phyloP scores from a whole-genome alignment of 2,113 vertebrate species.

The Ranitomeya variabilis region DNA sequence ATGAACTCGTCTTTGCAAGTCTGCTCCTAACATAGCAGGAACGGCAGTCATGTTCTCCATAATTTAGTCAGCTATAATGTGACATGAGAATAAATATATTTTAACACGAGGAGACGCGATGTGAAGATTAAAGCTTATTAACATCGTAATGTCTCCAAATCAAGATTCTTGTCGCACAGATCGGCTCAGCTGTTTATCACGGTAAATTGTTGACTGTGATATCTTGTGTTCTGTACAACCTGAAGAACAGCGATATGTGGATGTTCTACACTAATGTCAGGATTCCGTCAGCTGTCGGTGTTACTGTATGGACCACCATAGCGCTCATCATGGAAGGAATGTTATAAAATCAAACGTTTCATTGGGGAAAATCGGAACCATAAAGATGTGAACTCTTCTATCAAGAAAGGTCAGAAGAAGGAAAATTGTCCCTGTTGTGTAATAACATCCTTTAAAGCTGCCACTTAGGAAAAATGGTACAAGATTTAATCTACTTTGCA shows the following conservation, averaged over 20 bases:
- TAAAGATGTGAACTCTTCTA: not conserved
- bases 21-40: not conserved
- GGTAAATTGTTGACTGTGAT: not conserved
- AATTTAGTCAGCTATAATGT: conserved; percentile 14
- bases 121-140: conserved; percentile 32
- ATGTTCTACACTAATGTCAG: not conserved
- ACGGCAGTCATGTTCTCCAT: conserved; percentile 7
- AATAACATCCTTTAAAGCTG: not conserved
- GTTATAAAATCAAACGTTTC: not conserved
- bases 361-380: not conserved
- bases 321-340: not conserved
- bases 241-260: not conserved
- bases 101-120: not conserved
- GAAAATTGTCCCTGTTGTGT: not conserved
- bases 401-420: not conserved
- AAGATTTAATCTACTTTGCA: too few relatives aligned
- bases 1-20: not conserved
- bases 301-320: not conserved
- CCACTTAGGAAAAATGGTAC: not conserved
- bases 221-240: conserved; percentile 2
- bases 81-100: not conserved
- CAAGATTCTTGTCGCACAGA: not conserved
- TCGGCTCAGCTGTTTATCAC: not conserved
- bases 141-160: conserved; percentile 31
- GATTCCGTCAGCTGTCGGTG: not conserved